phyloP scores from a whole-genome alignment of 2,113 vertebrate genomes.

The Tetrax tetrax region DNA sequence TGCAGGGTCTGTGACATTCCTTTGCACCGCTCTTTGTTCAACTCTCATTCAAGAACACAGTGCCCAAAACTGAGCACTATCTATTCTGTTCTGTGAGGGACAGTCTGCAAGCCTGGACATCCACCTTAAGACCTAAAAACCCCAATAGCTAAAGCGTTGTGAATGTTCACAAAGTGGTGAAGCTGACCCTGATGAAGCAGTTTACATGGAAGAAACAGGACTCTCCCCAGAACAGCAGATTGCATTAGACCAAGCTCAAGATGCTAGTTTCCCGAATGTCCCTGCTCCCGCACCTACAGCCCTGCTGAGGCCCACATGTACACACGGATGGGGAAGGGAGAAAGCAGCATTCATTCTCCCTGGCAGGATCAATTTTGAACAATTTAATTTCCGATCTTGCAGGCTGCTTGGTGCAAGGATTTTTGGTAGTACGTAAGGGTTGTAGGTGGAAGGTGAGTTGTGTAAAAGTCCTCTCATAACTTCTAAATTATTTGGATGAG shows the following conservation, averaged over 20 bases:
- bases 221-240: neutral
- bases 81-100: neutral
- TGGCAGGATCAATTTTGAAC: neutral
- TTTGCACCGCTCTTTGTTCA: rapidly evolving
- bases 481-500: neutral
- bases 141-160: neutral
- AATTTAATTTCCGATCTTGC: neutral
- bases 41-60: neutral
- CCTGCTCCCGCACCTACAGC: neutral
- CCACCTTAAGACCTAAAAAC: neutral
- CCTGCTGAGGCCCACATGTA: neutral
- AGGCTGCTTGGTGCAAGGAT: neutral
- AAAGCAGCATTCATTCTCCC: neutral
- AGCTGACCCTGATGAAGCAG: neutral
- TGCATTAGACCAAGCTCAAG: neutral
- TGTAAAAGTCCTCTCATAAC: neutral
- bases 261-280: neutral
- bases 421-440: neutral
- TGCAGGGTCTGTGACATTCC: neutral
- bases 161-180: neutral
- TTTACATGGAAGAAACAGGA: neutral
- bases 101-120: neutral
- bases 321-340: neutral
- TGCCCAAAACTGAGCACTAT: neutral
- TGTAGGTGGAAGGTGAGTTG: neutral